Conservation (phyloP, 2,888 invertebrate species). For the Amphipyra berbera region DNA sequence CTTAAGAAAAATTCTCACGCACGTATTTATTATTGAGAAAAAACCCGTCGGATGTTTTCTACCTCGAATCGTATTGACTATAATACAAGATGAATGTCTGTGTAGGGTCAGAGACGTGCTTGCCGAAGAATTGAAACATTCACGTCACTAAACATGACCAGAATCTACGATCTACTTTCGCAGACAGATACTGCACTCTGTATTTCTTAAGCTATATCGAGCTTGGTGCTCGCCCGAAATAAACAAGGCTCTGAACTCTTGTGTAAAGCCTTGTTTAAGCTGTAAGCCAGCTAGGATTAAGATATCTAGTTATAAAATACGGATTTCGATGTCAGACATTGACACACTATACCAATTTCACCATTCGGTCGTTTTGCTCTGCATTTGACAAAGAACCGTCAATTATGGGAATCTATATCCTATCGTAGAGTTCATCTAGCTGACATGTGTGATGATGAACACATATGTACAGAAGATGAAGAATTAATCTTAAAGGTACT, state of each 20-base stretch:
- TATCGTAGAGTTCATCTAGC: too few relatives aligned
- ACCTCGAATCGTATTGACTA: slow-evolving; percentile 24
- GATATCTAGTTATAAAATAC: slow-evolving; percentile 4
- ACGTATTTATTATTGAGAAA: slow-evolving; percentile 26
- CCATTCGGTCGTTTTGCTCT: too few relatives aligned
- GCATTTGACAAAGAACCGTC: too few relatives aligned
- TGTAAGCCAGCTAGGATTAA: slow-evolving; percentile 7
- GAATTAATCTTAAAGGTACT: too few relatives aligned
- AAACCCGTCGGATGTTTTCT: slow-evolving; percentile 26
- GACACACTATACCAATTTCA: too few relatives aligned
- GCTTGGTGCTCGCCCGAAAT: slow-evolving; percentile 6
- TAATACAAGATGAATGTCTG: slow-evolving; percentile 19
- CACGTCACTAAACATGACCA: slow-evolving; percentile 43
- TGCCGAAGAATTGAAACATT: slow-evolving; percentile 45
- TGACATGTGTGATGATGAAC: too few relatives aligned
- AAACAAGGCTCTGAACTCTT: slow-evolving; percentile 20
- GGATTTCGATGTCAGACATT: too few relatives aligned
- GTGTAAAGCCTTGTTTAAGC: slow-evolving; percentile 9
- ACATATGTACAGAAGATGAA: too few relatives aligned
- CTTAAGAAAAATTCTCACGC: slow-evolving; percentile 20
- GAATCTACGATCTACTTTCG: slow-evolving; percentile 38
- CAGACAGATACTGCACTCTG: slow-evolving; percentile 10
- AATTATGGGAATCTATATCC: too few relatives aligned
- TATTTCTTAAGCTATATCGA: slow-evolving; percentile 25
- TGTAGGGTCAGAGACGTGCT: slow-evolving; percentile 47